Percentiles rank a stretch among this genome's conserved stretches.
Evolutionary conservation across 2,888 invertebrate genomes (phyloP).

Genomic region (Dasysyrphus tricinctus): DNA sequence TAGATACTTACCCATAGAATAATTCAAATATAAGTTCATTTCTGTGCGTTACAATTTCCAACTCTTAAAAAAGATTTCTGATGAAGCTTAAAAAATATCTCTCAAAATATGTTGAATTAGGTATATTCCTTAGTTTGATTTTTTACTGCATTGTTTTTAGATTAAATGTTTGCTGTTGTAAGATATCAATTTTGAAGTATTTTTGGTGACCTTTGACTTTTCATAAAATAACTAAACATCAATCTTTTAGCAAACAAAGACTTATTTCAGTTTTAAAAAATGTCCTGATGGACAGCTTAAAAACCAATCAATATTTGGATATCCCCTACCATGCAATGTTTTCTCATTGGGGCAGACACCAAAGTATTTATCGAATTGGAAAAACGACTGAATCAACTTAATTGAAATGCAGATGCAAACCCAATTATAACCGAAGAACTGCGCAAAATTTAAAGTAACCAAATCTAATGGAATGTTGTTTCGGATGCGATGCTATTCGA

Average conservation of each 20-base stretch:
- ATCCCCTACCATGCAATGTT: not conserved
- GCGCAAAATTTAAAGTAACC: constrained; percentile 16
- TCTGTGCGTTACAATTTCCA: no score
- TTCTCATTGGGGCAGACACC: not conserved
- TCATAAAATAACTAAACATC: not conserved
- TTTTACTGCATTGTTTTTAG: no score
- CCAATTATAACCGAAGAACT: not conserved
- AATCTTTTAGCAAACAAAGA: no score
- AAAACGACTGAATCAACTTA: not conserved
- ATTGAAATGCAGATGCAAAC: constrained; percentile 21
- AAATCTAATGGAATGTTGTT: constrained; percentile 37
- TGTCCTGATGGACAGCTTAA: not conserved
- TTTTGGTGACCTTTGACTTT: not conserved
- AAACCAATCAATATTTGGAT: not conserved
- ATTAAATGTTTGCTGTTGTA: no score
- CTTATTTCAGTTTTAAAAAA: not conserved
- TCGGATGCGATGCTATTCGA: constrained; percentile 56
- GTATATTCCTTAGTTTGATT: no score
- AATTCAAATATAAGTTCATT: no score
- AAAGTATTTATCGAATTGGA: not conserved
- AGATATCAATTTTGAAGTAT: no score
- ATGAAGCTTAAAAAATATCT: no score
- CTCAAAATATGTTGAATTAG: no score
- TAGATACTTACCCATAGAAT: no score
- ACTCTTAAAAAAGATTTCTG: no score